A percentile compares a stretch with the other conserved stretches of the same genome.
Conservation (phyloP, 2,113 vertebrate species). For the Triplophysa rosa region DNA sequence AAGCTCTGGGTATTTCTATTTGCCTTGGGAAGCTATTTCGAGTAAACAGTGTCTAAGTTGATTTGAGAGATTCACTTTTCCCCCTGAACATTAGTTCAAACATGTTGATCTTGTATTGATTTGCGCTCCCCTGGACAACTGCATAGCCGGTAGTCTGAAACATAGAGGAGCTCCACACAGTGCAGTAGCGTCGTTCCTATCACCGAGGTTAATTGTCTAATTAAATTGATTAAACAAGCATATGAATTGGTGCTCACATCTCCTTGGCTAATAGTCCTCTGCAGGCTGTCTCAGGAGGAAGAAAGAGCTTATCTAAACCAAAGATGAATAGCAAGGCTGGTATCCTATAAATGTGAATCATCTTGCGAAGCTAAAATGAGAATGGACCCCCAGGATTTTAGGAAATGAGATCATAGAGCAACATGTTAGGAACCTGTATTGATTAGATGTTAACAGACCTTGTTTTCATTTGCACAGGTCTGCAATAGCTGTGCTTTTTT, state of each 20-base stretch:
- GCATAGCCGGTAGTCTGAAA: conserved; percentile 63
- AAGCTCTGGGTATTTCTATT: conserved; percentile 45
- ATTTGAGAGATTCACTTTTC: conserved; percentile 64
- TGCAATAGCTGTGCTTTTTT: neutral
- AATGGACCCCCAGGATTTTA: neutral
- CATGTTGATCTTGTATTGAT: conserved; percentile 78
- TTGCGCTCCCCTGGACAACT: conserved; percentile 61
- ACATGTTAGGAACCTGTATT: conserved; percentile 37
- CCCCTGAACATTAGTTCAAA: conserved; percentile 68
- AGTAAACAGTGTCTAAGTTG: conserved; percentile 74
- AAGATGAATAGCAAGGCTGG: neutral
- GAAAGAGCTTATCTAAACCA: neutral
- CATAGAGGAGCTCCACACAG: conserved; percentile 43
- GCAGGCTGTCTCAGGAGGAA: neutral
- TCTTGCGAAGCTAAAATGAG: neutral
- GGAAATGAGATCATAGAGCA: conserved; percentile 6
- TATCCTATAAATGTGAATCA: neutral
- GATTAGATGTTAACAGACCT: conserved; percentile 7
- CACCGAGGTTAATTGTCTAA: conserved; percentile 67
- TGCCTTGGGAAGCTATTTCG: conserved; percentile 59
- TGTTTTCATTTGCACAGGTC: conserved; percentile 12
- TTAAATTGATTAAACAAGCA: conserved; percentile 29
- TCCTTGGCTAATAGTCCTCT: conserved; percentile 17
- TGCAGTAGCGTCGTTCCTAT: conserved; percentile 55
- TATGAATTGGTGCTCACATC: conserved; percentile 19